Conservation (phyloP, 2,888 invertebrate genomes). For the Amorpha juglandis region DNA sequence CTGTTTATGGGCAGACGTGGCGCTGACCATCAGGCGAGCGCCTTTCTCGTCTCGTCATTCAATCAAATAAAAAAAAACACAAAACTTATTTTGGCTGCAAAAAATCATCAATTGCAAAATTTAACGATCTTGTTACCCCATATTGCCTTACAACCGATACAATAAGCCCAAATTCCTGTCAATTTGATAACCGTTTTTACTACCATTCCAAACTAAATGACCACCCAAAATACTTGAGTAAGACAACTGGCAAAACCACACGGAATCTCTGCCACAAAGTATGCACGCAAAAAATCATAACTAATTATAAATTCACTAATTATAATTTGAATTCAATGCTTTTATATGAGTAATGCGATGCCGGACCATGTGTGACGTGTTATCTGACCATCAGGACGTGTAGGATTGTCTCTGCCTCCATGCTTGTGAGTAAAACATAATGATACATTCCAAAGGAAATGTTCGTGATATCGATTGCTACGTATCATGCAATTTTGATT, state of each 20-base stretch:
- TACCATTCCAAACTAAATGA: neutral
- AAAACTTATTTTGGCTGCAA: neutral
- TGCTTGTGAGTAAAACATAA: slow-evolving; percentile 8
- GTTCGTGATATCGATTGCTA: slow-evolving; percentile 1
- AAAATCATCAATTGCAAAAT: neutral
- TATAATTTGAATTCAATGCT: slow-evolving; percentile 25
- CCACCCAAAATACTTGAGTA: neutral
- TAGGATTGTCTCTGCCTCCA: slow-evolving; percentile 19
- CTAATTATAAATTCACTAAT: slow-evolving; percentile 31
- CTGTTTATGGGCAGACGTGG: too few relatives aligned
- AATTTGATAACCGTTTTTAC: neutral
- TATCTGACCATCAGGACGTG: slow-evolving; percentile 26
- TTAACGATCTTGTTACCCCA: neutral
- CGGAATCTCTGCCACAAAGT: slow-evolving; percentile 15
- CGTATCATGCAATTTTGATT: neutral
- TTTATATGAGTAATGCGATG: slow-evolving; percentile 26
- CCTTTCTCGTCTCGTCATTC: too few relatives aligned
- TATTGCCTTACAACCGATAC: neutral
- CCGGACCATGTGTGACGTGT: slow-evolving; percentile 22
- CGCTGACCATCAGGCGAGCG: too few relatives aligned
- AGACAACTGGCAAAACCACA: slow-evolving; percentile 14
- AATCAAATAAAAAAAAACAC: too few relatives aligned
- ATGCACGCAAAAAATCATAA: slow-evolving; percentile 28
- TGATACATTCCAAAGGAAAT: slow-evolving; percentile 18
- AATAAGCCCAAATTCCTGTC: neutral